Percentiles rank a stretch among this genome's conserved stretches.
These are phyloP conservation scores for Rattus norvegicus DNA, from an alignment of 2,113 vertebrate species.

Conservation along the genomic window GRCr8 NC_086019.1:65686001-65686500, in stretches of 20 bases:
- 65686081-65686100: not conserved
- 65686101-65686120: accelerated
- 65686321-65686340: not conserved
- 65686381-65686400: conserved; percentile 16
- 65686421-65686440: not conserved
- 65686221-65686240: not conserved
- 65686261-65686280: not conserved
- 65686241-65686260: not conserved
- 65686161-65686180: not conserved
- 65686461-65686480: not conserved
- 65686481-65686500: not conserved
- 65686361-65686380: not conserved
- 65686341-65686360: not conserved
- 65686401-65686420: conserved; percentile 6
- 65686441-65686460: not conserved
- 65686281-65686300: not conserved
- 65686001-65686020: not conserved
- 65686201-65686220: not conserved
- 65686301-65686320: not conserved
- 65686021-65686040: not conserved
- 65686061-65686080: not conserved
- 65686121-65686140: not conserved
- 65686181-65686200: not conserved
- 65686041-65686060: not conserved
- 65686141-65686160: not conserved